phyloP scores from a whole-genome alignment of 2,113 vertebrate genomes.

The Actinemys pallida region DNA sequence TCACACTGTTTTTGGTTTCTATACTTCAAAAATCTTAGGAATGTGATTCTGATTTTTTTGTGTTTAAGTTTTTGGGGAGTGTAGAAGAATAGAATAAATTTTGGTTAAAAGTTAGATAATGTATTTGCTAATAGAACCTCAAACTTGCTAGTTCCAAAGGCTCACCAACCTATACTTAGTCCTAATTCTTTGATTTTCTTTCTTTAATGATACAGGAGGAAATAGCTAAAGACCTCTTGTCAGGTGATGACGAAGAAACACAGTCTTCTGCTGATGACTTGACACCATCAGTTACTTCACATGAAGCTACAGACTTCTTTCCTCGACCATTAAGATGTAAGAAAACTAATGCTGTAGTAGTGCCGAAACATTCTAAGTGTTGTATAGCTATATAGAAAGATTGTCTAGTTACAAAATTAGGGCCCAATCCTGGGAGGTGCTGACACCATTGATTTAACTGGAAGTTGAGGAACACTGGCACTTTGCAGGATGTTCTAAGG shows the following conservation, averaged over 20 bases:
- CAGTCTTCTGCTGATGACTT: slow-evolving; percentile 99
- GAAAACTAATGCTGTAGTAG: slow-evolving; percentile 50
- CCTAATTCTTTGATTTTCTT: neutral
- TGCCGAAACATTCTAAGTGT: neutral
- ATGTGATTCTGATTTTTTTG: neutral
- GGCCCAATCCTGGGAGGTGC: neutral
- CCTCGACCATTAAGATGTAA: slow-evolving; percentile 97
- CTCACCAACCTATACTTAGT: neutral
- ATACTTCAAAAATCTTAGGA: neutral
- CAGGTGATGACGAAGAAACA: slow-evolving; percentile 98
- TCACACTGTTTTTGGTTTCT: neutral
- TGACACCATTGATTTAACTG: neutral
- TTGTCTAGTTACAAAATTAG: neutral
- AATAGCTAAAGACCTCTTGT: slow-evolving; percentile 98
- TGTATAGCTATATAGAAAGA: neutral
- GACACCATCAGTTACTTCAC: slow-evolving; percentile 96
- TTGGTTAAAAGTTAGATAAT: neutral
- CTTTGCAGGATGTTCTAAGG: neutral
- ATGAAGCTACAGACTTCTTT: slow-evolving; percentile 97
- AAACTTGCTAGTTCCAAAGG: neutral
- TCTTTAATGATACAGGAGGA: slow-evolving; percentile 87
- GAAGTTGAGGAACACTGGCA: neutral
- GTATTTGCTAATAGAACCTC: neutral
- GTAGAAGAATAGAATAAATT: neutral
- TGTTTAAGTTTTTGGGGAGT: neutral